Evolutionary conservation across 2,888 invertebrate genomes (phyloP).

Genomic region (Drosophila macrospina): DNA sequence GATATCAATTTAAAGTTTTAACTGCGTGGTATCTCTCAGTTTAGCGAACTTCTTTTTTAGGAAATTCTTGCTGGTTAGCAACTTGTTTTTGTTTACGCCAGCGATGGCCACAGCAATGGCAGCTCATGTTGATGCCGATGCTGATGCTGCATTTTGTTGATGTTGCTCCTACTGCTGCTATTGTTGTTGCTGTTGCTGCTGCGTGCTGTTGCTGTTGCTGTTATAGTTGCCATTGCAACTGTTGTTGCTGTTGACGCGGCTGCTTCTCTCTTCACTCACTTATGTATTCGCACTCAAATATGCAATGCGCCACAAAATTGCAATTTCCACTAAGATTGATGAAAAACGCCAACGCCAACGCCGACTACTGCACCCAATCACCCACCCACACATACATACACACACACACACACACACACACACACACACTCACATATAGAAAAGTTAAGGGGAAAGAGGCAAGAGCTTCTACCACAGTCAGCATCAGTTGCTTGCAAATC

Average conservation of each 20-base stretch:
- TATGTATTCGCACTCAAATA: slow-evolving; percentile 75
- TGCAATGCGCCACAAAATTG: slow-evolving; percentile 78
- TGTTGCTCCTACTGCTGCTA: slow-evolving; percentile 17
- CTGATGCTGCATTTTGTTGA: slow-evolving; percentile 49
- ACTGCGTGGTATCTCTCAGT: slow-evolving; percentile 6
- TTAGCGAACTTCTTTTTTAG: not conserved
- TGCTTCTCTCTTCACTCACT: slow-evolving; percentile 53
- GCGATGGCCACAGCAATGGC: slow-evolving; percentile 46
- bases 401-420: not conserved
- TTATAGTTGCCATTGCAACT: not conserved
- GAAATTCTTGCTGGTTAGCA: slow-evolving; percentile 28
- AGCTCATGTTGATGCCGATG: slow-evolving; percentile 38
- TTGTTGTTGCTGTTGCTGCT: slow-evolving; percentile 16
- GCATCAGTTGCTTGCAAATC: slow-evolving; percentile 67
- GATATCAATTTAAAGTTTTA: too few relatives aligned
- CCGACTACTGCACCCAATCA: slow-evolving; percentile 19
- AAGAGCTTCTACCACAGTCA: slow-evolving; percentile 5
- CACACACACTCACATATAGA: not conserved
- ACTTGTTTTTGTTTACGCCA: slow-evolving; percentile 59
- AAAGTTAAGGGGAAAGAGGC: not conserved
- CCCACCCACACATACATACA: slow-evolving; percentile 8
- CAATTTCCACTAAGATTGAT: slow-evolving; percentile 81
- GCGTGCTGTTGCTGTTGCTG: slow-evolving; percentile 12
- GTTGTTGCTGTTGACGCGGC: slow-evolving; percentile 17
- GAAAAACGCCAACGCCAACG: slow-evolving; percentile 73